Percentiles rank a stretch among this genome's conserved stretches.
phyloP scores from a whole-genome alignment of 2,113 vertebrate genomes.

The Hirundichthys speculiger region DNA sequence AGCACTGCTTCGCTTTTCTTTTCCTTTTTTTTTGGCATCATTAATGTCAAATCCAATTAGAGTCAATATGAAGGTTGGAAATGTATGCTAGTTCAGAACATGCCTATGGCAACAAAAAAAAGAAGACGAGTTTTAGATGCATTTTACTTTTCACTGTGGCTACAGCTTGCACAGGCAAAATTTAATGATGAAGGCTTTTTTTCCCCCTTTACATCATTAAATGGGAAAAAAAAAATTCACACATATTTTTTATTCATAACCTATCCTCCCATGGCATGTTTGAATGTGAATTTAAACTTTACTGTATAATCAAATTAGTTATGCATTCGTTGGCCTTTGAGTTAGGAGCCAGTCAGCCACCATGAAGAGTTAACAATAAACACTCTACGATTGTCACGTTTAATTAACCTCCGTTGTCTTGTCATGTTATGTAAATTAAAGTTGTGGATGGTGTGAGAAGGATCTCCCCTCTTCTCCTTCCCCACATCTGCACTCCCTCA shows the following conservation, averaged over 20 bases:
- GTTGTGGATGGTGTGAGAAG: conserved; percentile 53
- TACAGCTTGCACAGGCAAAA: conserved; percentile 3
- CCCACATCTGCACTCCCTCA: conserved; percentile 24
- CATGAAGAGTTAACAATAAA: conserved; percentile 64
- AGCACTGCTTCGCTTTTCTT: conserved; percentile 53
- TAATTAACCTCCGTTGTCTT: conserved; percentile 72
- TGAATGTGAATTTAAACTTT: conserved; percentile 49
- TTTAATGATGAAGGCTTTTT: conserved; percentile 1
- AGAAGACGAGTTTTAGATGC: conserved; percentile 39
- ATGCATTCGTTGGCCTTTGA: conserved; percentile 72
- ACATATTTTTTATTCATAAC: neutral
- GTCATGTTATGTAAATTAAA: conserved; percentile 75
- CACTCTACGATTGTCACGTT: conserved; percentile 65
- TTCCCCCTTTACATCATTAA: neutral
- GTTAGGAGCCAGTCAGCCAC: conserved; percentile 50
- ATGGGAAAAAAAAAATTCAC: neutral
- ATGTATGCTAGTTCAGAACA: conserved; percentile 41
- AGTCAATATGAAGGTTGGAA: conserved; percentile 54
- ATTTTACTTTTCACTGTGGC: conserved; percentile 20
- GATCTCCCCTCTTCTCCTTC: conserved; percentile 24
- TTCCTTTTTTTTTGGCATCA: conserved; percentile 66
- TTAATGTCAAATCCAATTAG: conserved; percentile 70
- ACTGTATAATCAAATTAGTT: conserved; percentile 34
- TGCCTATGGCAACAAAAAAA: conserved; percentile 39
- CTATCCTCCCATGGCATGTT: conserved; percentile 3